Base-by-base conservation (phyloP, 2,113 vertebrate species). In the Ivindomyrus marchei region DNA sequence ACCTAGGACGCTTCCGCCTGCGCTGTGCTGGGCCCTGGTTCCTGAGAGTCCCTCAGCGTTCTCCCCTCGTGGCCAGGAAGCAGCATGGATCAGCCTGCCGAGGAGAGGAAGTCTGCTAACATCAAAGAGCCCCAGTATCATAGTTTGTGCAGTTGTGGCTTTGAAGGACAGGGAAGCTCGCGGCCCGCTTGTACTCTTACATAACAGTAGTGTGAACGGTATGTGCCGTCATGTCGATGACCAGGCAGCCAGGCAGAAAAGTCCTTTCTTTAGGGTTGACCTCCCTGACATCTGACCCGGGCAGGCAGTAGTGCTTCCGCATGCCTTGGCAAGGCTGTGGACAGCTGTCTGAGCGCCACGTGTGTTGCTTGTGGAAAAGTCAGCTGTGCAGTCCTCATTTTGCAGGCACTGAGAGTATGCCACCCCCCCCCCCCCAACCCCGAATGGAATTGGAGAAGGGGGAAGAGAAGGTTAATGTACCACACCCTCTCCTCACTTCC, bases 401-500 rank as follows among this genome's bases (percentile, higher is more conserved):
- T 42, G 74, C 36, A 42, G 36, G 36, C 27, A 19, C 36, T 77
- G 13, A 39, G 11, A 39, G 17, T 15, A 70, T 0, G 8, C 27
- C 56, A 19, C 52, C 52, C 4, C 0, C 7, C 6, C 6, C 24
- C 7, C 56, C 56, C 21, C 56, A 21, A 0, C 56, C 56, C 56
- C 24, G 0, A 39, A 47, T 27, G 47, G 50, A 80, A 66, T 10
- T 19, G 52, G 50, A 42, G 89, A n/a, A 53, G 42, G 52, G 1
- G n/a, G 56, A 39, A 80, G 74, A 80, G 36, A 19, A 2, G 74
- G 74, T 39, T 42, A 19, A 27, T 42, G 56, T 50, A 42, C 90
- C 88, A 88, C 89, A 90, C 90, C 90, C 85, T 47, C 88, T 88
- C 91, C 92, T 93, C 90, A 94, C 92, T 94, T 95, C 94, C 93